A percentile compares a stretch with the other conserved stretches of the same genome.
phyloP scores from a whole-genome alignment of 2,113 vertebrate genomes.

The Perca fluviatilis region DNA sequence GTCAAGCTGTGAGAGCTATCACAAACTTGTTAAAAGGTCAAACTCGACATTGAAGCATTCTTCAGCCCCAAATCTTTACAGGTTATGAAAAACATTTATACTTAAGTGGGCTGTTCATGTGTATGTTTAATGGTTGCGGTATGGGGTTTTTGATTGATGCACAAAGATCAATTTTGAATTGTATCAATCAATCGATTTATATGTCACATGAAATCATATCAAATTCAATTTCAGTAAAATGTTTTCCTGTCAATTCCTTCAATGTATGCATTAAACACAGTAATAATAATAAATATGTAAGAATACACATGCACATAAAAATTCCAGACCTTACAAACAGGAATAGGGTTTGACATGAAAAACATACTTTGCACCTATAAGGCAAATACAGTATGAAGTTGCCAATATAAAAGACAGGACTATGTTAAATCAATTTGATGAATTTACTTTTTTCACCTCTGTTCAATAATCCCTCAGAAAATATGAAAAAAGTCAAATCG shows the following conservation, averaged over 20 bases:
- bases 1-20: constrained; percentile 47
- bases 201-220: too few species aligned
- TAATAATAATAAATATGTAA: too few species aligned
- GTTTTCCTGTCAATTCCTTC: too few species aligned
- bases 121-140: background rate
- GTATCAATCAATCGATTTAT: too few species aligned
- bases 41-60: constrained; percentile 12
- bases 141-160: background rate
- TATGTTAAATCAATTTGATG: background rate
- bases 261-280: too few species aligned
- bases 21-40: constrained; percentile 64
- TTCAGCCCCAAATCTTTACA: constrained; percentile 8
- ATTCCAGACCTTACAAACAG: too few species aligned
- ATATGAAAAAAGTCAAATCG: background rate
- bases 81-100: constrained; percentile 13
- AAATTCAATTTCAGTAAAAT: too few species aligned
- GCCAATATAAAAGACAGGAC: background rate
- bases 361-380: background rate
- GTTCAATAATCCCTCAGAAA: background rate
- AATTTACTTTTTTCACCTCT: background rate
- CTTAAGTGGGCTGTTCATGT: background rate
- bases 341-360: background rate
- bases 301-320: too few species aligned
- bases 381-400: background rate
- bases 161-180: too few species aligned